phyloP scores from a whole-genome alignment of 2,113 vertebrate genomes.

The Ochotona princeps region DNA sequence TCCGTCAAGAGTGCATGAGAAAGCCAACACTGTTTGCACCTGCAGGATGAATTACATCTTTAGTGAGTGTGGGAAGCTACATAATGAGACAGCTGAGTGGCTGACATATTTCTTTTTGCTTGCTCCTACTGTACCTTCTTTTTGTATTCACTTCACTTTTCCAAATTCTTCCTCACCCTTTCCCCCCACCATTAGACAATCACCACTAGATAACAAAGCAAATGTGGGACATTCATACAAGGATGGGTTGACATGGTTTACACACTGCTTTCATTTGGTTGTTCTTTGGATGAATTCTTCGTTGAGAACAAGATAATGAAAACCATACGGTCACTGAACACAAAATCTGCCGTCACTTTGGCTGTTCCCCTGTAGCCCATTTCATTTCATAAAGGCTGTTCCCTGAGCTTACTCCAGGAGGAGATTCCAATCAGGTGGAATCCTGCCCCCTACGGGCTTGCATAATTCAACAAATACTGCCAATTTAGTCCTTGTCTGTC shows the following conservation, averaged over 20 bases:
- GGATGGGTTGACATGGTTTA: conserved; percentile 72
- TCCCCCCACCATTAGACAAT: conserved; percentile 35
- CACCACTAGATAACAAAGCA: conserved; percentile 41
- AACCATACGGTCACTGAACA: conserved; percentile 75
- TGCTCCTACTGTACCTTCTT: neutral
- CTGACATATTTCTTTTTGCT: conserved; percentile 62
- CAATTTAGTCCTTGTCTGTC: neutral
- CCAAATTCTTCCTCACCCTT: neutral
- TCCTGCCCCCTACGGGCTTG: conserved; percentile 70
- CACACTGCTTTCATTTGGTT: conserved; percentile 77
- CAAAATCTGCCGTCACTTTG: conserved; percentile 71
- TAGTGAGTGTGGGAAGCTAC: conserved; percentile 77
- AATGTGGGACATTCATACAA: conserved; percentile 61
- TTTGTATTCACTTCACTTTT: neutral
- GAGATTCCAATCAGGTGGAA: conserved; percentile 67
- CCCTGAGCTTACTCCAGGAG: neutral
- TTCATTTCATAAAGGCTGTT: conserved; percentile 53
- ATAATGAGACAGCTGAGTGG: conserved; percentile 74
- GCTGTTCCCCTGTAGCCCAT: conserved; percentile 62
- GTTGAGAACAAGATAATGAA: conserved; percentile 67
- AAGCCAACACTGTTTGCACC: conserved; percentile 77
- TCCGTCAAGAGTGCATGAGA: conserved; percentile 70
- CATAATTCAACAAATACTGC: conserved; percentile 35
- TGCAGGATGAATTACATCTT: conserved; percentile 79
- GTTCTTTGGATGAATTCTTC: conserved; percentile 79